Conservation (phyloP, 2,888 invertebrate genomes). For the Phalera bucephala region DNA sequence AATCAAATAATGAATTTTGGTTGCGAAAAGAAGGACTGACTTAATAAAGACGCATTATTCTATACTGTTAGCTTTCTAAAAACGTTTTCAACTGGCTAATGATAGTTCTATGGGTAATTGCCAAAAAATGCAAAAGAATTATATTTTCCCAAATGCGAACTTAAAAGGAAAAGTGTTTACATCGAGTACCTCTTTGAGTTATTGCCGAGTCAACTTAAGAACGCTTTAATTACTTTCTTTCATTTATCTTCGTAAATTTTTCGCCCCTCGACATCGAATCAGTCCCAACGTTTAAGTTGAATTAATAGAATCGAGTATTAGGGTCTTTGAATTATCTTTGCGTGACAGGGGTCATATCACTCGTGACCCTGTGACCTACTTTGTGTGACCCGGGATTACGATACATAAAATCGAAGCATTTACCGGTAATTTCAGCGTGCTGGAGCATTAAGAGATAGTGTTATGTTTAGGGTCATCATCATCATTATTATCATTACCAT, state of each 20-base stretch:
- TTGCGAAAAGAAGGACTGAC: no score
- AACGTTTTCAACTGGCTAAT: not conserved
- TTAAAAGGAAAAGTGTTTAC: not conserved
- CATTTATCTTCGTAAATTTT: conserved; percentile 17
- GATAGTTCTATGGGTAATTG: not conserved
- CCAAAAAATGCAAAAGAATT: not conserved
- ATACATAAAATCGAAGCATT: no score
- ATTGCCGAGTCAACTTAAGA: not conserved
- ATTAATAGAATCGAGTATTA: conserved; percentile 34
- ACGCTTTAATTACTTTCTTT: conserved; percentile 20
- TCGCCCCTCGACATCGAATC: conserved; percentile 22
- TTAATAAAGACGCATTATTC: no score
- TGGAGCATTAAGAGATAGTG: no score
- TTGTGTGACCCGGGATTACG: not conserved
- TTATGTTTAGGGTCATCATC: no score
- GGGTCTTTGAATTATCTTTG: conserved; percentile 46
- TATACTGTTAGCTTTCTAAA: no score
- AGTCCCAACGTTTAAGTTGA: conserved; percentile 29
- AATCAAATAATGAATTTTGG: no score
- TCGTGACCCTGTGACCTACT: conserved; percentile 61
- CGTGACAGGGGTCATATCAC: conserved; percentile 25
- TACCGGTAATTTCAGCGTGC: no score
- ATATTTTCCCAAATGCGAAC: not conserved
- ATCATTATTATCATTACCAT: no score
- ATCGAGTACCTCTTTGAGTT: not conserved